A percentile compares a stretch with the other conserved stretches of the same genome.
Conservation (phyloP, 2,888 invertebrate species). For the Poecilobothrus nobilitatus region DNA sequence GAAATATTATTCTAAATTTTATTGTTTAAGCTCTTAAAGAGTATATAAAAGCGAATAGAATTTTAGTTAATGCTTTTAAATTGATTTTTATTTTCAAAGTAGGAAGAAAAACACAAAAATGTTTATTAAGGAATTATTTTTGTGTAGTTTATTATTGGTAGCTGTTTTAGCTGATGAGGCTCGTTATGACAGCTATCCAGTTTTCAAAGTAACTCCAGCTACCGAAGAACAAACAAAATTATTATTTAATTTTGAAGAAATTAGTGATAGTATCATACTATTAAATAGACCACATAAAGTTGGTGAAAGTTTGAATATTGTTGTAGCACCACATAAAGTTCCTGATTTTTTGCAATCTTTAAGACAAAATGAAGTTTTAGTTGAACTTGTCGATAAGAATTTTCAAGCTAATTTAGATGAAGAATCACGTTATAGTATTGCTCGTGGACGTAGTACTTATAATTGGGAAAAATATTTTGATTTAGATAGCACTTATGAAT, state of each 20-base stretch:
- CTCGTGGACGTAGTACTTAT: constrained; percentile 27
- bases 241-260: constrained; percentile 44
- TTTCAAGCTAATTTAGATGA: constrained; percentile 36
- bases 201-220: constrained; percentile 51
- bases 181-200: constrained; percentile 50
- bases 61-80: too few species aligned
- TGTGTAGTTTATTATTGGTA: neutral
- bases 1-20: too few species aligned
- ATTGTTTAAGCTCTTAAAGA: too few species aligned
- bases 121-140: neutral
- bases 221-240: constrained; percentile 47
- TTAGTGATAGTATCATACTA: constrained; percentile 45
- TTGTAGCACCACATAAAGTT: constrained; percentile 37
- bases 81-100: too few species aligned
- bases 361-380: constrained; percentile 38
- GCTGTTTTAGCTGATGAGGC: constrained; percentile 26
- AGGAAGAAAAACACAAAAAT: neutral
- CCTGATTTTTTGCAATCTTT: constrained; percentile 33
- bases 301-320: constrained; percentile 47
- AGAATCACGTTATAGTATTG: constrained; percentile 14
- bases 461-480: constrained; percentile 35
- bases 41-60: too few species aligned
- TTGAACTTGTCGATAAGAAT: constrained; percentile 44
- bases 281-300: constrained; percentile 43
- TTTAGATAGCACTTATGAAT: constrained; percentile 47